Evolutionary conservation across 2,113 vertebrate genomes (phyloP).

Genomic region (Psephotus haematonotus): DNA sequence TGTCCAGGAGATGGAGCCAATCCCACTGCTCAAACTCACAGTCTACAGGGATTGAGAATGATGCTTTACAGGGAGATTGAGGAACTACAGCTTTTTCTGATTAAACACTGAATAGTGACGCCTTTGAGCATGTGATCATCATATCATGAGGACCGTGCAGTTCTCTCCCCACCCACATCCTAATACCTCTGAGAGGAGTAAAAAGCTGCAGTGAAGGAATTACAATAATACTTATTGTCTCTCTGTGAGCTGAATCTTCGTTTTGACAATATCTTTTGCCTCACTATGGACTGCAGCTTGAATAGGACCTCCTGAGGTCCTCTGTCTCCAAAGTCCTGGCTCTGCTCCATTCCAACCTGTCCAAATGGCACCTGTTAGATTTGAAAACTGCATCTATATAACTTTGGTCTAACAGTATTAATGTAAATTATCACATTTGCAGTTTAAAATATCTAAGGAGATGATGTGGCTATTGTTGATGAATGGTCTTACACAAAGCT

Average conservation of each 20-base stretch:
- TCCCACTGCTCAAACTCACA: neutral
- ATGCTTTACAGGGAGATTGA: neutral
- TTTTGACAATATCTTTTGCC: neutral
- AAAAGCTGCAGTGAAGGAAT: neutral
- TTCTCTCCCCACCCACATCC: neutral
- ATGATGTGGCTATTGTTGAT: neutral
- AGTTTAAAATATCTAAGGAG: neutral
- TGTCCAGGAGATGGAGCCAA: neutral
- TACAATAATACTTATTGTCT: neutral
- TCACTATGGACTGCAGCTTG: neutral
- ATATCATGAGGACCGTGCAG: neutral
- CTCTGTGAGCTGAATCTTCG: neutral
- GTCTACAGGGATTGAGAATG: neutral
- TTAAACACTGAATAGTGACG: neutral
- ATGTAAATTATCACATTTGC: neutral
- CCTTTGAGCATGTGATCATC: neutral
- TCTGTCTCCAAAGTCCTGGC: neutral
- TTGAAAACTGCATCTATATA: neutral
- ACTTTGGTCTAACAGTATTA: neutral
- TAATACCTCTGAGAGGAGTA: neutral
- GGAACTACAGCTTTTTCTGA: neutral
- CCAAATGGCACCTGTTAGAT: neutral
- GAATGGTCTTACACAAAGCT: neutral
- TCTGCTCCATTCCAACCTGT: neutral
- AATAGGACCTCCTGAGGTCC: neutral